Conservation (phyloP, 2,797 vertebrate species). For the Gymnoscopelus microlampas region DNA sequence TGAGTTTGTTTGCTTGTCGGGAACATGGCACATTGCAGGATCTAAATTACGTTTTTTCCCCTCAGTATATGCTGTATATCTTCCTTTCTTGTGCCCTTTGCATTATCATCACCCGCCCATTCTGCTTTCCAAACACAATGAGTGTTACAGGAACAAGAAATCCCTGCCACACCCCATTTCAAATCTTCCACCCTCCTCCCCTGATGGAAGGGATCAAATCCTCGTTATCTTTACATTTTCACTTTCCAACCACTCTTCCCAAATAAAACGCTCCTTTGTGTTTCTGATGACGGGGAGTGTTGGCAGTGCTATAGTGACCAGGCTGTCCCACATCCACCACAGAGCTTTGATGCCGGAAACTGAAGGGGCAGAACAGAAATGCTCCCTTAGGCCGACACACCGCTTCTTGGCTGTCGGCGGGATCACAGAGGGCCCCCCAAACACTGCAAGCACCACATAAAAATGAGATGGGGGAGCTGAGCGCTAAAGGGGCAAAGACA, state of each 20-base stretch:
- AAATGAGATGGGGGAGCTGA: conserved; percentile 3
- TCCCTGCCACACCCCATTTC: background rate
- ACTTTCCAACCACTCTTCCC: conserved; percentile 19
- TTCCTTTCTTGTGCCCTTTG: background rate
- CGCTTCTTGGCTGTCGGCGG: conserved; percentile 40
- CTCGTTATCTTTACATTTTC: conserved; percentile 4
- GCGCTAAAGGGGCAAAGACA: background rate
- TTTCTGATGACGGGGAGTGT: background rate
- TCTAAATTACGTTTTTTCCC: background rate
- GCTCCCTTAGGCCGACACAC: too few relatives aligned
- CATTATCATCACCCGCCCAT: background rate
- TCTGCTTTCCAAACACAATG: background rate
- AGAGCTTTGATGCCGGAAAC: conserved; percentile 41
- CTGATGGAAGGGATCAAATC: conserved; percentile 13
- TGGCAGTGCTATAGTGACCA: conserved; percentile 19
- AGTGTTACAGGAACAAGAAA: background rate
- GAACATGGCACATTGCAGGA: background rate
- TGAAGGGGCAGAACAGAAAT: conserved; percentile 51
- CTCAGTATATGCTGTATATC: background rate
- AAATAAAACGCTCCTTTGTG: conserved; percentile 6
- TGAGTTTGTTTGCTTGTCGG: conserved; percentile 11
- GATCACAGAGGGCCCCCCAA: conserved; percentile 52
- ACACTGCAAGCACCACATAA: conserved; percentile 36
- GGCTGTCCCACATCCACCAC: conserved; percentile 46
- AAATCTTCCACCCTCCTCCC: background rate